Conservation (phyloP, 2,113 vertebrate genomes). For the Neopipo cinnamomea region DNA sequence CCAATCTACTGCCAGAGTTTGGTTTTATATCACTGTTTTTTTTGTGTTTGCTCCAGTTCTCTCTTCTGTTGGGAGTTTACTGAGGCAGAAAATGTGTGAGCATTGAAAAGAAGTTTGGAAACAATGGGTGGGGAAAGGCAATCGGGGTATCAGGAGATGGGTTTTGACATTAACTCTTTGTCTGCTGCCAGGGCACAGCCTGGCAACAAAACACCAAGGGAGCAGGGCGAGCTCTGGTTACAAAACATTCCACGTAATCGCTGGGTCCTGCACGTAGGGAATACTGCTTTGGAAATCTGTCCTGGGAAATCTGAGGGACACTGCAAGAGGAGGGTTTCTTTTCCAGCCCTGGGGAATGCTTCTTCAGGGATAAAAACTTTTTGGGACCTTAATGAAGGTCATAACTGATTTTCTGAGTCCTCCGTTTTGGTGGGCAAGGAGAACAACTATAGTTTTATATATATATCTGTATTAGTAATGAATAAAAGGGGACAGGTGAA, state of each 20-base stretch:
- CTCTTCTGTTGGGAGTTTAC: slow-evolving; percentile 21
- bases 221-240: neutral
- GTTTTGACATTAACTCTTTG: slow-evolving; percentile 56
- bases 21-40: neutral
- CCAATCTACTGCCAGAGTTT: neutral
- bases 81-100: slow-evolving; percentile 52
- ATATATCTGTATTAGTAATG: neutral
- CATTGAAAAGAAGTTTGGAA: slow-evolving; percentile 47
- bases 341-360: neutral
- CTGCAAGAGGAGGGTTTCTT: neutral
- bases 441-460: neutral
- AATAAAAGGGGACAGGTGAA: neutral
- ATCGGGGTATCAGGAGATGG: slow-evolving; percentile 7
- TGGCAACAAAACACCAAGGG: neutral
- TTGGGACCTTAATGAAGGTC: neutral
- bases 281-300: neutral
- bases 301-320: neutral
- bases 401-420: neutral
- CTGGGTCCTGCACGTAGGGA: neutral
- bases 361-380: neutral
- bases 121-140: slow-evolving; percentile 37
- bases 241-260: neutral
- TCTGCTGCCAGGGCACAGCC: neutral
- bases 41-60: neutral
- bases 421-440: neutral